Evolutionary conservation across 2,113 vertebrate species (phyloP).

Genomic region (Fulica atra): DNA sequence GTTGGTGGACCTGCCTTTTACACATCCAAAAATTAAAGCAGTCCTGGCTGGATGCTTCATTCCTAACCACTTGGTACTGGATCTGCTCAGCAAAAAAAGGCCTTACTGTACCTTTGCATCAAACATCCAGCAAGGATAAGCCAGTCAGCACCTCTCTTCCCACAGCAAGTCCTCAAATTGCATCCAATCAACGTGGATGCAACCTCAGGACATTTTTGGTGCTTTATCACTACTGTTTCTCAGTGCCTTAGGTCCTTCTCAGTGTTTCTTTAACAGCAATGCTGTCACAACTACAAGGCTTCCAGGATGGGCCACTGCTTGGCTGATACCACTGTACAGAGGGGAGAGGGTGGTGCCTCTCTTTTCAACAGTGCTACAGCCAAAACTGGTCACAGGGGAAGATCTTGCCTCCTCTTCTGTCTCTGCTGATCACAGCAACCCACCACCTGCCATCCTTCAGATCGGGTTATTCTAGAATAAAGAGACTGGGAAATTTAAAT

Average conservation of each 20-base stretch:
- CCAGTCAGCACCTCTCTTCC: not conserved
- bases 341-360: not conserved
- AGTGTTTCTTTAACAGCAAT: not conserved
- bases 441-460: not conserved
- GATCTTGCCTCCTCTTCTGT: not conserved
- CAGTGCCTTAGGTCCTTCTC: not conserved
- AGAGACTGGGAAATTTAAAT: not conserved
- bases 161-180: not conserved
- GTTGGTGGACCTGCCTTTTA: not conserved
- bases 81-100: not conserved
- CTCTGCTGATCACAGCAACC: not conserved
- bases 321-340: not conserved
- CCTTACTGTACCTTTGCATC: not conserved
- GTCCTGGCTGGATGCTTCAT: not conserved
- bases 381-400: not conserved
- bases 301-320: not conserved
- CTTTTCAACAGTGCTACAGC: not conserved
- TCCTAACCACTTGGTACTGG: not conserved
- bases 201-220: not conserved
- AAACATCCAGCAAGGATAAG: not conserved
- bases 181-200: not conserved
- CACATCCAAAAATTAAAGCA: not conserved
- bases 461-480: not conserved
- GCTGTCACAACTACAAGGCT: accelerated
- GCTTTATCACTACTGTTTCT: not conserved